phyloP scores from a whole-genome alignment of 2,113 vertebrate genomes.

The Vidua chalybeata region DNA sequence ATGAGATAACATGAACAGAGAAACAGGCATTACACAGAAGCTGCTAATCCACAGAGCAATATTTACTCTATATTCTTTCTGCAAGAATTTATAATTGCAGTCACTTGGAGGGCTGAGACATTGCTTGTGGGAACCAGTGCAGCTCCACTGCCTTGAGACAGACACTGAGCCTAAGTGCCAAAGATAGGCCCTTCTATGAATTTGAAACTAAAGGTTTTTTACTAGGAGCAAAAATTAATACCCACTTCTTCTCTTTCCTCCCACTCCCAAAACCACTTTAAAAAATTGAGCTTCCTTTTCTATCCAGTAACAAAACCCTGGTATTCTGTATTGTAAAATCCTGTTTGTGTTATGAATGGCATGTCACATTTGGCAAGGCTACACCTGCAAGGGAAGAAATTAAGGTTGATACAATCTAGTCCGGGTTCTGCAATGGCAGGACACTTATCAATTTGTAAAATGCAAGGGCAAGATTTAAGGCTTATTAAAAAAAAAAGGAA shows the following conservation, averaged over 20 bases:
- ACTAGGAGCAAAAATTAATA: background rate
- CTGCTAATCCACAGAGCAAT: background rate
- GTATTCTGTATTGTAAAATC: background rate
- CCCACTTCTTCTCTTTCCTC: background rate
- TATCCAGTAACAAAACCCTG: background rate
- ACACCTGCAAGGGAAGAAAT: constrained; percentile 9
- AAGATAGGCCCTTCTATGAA: background rate
- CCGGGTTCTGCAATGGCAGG: constrained; percentile 22
- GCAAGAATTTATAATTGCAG: background rate
- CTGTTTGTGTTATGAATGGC: constrained; percentile 11
- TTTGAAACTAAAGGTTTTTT: background rate
- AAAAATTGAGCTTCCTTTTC: constrained; percentile 5
- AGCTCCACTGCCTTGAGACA: background rate
- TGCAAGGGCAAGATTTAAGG: constrained; percentile 35
- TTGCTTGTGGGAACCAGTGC: background rate
- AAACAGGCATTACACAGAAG: background rate
- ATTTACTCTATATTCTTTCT: background rate
- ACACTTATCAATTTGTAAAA: constrained; percentile 41
- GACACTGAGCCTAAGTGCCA: background rate
- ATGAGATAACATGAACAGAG: background rate
- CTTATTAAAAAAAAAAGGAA: background rate
- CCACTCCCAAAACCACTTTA: background rate
- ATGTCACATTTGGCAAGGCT: constrained; percentile 48
- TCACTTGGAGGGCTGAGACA: background rate
- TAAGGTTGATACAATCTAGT: constrained; percentile 45